Percentiles rank a stretch among this genome's conserved stretches.
phyloP scores from a whole-genome alignment of 2,113 vertebrate genomes.

The Tyto alba region DNA sequence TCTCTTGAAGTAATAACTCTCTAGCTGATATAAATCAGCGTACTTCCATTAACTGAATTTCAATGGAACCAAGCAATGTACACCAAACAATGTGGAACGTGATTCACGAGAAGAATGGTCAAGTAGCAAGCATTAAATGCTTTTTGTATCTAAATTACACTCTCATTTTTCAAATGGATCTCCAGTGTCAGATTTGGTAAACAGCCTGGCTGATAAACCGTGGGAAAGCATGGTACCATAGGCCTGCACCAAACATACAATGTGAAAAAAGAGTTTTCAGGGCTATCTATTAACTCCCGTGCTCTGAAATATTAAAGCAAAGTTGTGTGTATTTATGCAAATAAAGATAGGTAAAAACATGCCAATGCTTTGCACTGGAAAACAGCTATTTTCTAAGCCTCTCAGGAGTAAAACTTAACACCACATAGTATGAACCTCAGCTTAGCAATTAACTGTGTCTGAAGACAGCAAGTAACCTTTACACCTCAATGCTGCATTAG shows the following conservation, averaged over 20 bases:
- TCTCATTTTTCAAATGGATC: neutral
- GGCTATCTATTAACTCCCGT: neutral
- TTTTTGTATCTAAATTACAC: neutral
- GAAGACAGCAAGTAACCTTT: neutral
- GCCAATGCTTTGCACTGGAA: neutral
- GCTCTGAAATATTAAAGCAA: neutral
- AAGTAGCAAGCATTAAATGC: neutral
- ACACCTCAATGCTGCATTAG: neutral
- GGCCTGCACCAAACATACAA: neutral
- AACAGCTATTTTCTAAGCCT: neutral
- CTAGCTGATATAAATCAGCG: neutral
- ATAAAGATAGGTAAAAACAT: neutral
- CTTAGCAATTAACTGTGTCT: neutral
- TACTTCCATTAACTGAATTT: neutral
- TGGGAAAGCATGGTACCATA: neutral
- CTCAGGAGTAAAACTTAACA: neutral
- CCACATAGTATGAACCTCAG: neutral
- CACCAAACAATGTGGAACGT: neutral
- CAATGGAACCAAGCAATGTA: neutral
- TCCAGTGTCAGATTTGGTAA: neutral
- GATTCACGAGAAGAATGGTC: neutral
- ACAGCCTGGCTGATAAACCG: neutral
- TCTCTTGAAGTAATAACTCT: neutral
- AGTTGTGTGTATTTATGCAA: neutral
- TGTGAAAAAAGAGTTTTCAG: neutral